Conservation (phyloP, 2,113 vertebrate species). For the Cichladusa arquata region DNA sequence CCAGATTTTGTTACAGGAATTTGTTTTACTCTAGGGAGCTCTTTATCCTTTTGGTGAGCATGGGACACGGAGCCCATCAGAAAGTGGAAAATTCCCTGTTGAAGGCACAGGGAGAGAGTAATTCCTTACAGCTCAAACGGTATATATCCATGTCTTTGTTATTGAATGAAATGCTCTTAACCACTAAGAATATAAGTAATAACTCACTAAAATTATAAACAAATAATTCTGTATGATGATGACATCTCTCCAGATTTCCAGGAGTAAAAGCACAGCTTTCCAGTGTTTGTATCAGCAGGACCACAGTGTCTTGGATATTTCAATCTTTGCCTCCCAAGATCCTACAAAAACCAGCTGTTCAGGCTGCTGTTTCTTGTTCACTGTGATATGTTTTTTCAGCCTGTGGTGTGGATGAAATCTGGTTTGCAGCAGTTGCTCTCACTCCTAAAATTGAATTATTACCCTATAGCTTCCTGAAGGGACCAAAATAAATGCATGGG, state of each 20-base stretch:
- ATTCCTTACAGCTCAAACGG: not conserved
- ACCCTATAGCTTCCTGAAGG: not conserved
- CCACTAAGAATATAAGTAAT: not conserved
- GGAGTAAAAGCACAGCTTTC: not conserved
- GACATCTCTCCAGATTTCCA: not conserved
- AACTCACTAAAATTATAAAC: not conserved
- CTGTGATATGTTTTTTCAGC: not conserved
- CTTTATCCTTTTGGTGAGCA: not conserved
- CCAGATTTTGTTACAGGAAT: not conserved
- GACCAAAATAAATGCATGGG: not conserved
- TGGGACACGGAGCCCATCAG: not conserved
- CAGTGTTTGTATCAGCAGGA: not conserved
- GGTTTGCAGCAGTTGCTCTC: not conserved
- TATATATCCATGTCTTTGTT: accelerated
- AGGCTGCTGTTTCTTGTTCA: not conserved
- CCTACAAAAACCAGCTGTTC: not conserved
- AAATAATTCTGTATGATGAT: not conserved
- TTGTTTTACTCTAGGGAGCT: not conserved
- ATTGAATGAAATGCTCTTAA: not conserved
- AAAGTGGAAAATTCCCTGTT: not conserved
- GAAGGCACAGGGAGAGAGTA: not conserved
- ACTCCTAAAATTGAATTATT: not conserved
- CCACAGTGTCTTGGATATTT: not conserved
- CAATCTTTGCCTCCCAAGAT: not conserved
- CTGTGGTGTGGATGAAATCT: not conserved